Conservation (phyloP, 2,888 invertebrate genomes). For the Ceramica pisi region DNA sequence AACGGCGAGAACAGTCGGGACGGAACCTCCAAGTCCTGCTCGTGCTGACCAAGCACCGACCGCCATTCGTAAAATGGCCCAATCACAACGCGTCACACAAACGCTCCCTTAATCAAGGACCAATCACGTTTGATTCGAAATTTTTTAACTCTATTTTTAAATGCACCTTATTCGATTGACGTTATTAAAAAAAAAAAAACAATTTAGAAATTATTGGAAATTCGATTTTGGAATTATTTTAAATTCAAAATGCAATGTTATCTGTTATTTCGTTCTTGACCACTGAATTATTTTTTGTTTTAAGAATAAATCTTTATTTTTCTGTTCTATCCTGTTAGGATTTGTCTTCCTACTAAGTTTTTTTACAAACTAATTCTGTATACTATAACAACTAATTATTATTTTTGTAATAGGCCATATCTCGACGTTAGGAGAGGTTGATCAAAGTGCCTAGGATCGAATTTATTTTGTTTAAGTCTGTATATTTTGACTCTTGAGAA, state of each 20-base stretch:
- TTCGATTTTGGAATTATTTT: constrained; percentile 31
- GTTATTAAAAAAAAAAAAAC: constrained; percentile 1
- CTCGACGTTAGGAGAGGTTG: constrained; percentile 41
- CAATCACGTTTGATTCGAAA: constrained; percentile 64
- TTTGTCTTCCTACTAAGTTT: constrained; percentile 44
- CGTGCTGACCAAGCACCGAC: constrained; percentile 90
- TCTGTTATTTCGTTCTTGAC: constrained; percentile 18
- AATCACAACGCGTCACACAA: constrained; percentile 66
- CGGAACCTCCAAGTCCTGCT: constrained; percentile 88
- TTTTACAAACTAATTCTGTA: constrained; percentile 49
- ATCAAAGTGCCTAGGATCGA: constrained; percentile 74
- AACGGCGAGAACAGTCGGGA: constrained; percentile 87
- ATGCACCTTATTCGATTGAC: constrained; percentile 48
- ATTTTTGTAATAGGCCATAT: constrained; percentile 50
- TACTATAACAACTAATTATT: constrained; percentile 45
- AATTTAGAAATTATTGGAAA: constrained; percentile 28
- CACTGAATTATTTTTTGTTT: constrained; percentile 33
- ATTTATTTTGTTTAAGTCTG: constrained; percentile 70
- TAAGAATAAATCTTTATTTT: constrained; percentile 48
- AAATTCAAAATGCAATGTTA: constrained; percentile 23
- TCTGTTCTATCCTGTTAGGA: constrained; percentile 36
- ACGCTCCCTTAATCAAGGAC: constrained; percentile 48
- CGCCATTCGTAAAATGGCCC: constrained; percentile 63
- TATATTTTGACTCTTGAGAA: constrained; percentile 56
- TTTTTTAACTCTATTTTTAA: constrained; percentile 53